phyloP scores from a whole-genome alignment of 2,888 invertebrate species.

The Microchrysa polita region DNA sequence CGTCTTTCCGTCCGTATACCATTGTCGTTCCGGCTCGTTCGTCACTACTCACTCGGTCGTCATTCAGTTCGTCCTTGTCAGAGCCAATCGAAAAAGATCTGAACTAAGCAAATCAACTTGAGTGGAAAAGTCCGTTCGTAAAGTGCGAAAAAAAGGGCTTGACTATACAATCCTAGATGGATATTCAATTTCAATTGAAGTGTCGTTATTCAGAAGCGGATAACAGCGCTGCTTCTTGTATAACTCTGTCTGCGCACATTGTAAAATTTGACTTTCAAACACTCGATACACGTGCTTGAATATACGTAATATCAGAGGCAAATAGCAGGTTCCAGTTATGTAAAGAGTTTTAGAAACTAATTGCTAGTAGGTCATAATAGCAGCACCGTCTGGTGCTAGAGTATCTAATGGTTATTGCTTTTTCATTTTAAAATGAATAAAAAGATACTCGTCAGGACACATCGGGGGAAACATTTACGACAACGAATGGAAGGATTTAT shows the following conservation, averaged over 20 bases:
- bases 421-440: no score
- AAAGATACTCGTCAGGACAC: no score
- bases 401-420: no score
- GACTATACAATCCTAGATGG: conserved; percentile 26
- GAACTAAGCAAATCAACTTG: conserved; percentile 44
- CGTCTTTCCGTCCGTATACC: background rate
- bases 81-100: conserved; percentile 2
- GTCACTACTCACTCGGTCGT: background rate
- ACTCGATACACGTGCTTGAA: no score
- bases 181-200: conserved; percentile 42
- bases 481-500: no score
- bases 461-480: no score
- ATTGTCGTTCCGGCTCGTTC: background rate
- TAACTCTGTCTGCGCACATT: background rate
- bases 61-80: background rate
- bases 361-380: no score
- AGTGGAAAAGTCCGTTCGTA: conserved; percentile 41
- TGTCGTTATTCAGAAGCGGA: conserved; percentile 38
- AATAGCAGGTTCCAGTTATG: no score
- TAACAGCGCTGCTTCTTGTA: conserved; percentile 26
- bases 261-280: background rate
- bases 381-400: no score
- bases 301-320: no score
- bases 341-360: no score
- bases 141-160: conserved; percentile 6